Percentiles rank a stretch among this genome's conserved stretches.
Conservation (phyloP, 2,113 vertebrate species). For the Charina bottae region DNA sequence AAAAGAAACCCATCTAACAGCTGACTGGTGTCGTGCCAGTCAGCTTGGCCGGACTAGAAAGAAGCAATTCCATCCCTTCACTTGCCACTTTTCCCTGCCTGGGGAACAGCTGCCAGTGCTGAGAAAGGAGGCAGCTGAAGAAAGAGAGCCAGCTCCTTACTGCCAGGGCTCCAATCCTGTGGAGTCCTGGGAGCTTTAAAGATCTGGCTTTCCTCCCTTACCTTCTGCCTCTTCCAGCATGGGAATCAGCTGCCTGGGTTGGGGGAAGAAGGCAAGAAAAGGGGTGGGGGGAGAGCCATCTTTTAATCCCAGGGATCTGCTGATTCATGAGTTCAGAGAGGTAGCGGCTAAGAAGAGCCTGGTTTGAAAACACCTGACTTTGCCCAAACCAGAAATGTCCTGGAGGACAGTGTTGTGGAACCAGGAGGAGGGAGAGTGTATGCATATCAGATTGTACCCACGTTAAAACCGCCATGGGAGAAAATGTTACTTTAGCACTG, state of each 20-base stretch:
- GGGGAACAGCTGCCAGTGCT: neutral
- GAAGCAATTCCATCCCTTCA: neutral
- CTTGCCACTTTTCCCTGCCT: neutral
- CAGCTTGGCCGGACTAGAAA: neutral
- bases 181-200: neutral
- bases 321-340: neutral
- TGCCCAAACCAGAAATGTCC: neutral
- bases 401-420: neutral
- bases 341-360: neutral
- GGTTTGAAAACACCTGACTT: neutral
- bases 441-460: neutral
- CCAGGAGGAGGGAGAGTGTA: neutral
- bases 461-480: neutral
- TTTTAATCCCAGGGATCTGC: neutral
- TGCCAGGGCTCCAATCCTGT: neutral
- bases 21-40: neutral
- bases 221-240: neutral
- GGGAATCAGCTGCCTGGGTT: neutral
- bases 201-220: neutral
- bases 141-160: neutral
- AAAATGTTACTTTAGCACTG: neutral
- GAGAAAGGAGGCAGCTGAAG: neutral
- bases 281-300: neutral
- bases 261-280: neutral
- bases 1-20: neutral